A percentile compares a stretch with the other conserved stretches of the same genome.
Evolutionary conservation across 1,140 invertebrate species (phyloP).

Genomic region (Triops longicaudatus): DNA sequence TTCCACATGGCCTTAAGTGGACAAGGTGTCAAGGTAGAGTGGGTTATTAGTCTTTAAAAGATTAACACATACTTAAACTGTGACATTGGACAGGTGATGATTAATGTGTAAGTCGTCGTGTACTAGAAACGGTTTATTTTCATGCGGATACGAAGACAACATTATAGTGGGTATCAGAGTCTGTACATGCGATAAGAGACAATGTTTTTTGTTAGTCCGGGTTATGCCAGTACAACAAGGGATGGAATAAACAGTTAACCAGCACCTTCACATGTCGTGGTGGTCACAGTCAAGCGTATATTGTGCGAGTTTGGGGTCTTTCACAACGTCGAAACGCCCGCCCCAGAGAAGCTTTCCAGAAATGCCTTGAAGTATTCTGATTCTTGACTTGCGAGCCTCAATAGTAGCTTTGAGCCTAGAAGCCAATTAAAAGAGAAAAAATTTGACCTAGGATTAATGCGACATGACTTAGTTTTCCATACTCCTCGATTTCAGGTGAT

Average conservation of each 20-base stretch:
- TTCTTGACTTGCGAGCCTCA: background rate
- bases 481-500: background rate
- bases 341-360: background rate
- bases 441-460: background rate
- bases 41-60: background rate
- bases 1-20: conserved; percentile 38
- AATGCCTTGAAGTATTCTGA: background rate
- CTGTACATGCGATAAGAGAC: too few relatives aligned
- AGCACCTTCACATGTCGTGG: background rate
- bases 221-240: background rate
- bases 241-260: background rate
- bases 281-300: background rate
- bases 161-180: too few relatives aligned
- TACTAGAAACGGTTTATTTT: too few relatives aligned
- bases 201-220: too few relatives aligned
- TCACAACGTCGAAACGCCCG: background rate
- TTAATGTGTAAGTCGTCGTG: background rate
- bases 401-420: background rate
- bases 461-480: background rate
- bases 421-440: background rate
- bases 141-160: too few relatives aligned
- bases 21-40: conserved; percentile 21
- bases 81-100: background rate
- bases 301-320: background rate
- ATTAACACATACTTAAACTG: background rate